phyloP scores from a whole-genome alignment of 2,797 vertebrate genomes.

The Propithecus perrieri region DNA sequence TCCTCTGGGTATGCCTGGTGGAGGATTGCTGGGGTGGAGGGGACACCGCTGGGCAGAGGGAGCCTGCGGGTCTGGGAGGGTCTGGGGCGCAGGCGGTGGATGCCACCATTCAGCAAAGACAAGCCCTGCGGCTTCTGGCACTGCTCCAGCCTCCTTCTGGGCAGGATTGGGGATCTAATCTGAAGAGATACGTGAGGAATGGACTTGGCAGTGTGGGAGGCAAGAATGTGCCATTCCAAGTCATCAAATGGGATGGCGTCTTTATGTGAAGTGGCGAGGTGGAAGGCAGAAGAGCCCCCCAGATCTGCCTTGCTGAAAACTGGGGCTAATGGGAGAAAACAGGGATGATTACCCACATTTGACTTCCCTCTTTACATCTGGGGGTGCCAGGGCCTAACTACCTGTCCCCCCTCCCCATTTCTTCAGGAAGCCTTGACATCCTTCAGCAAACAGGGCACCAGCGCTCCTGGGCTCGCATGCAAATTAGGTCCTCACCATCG shows the following conservation, averaged over 20 bases:
- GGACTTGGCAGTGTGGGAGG: not conserved
- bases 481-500: not conserved
- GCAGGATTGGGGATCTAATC: not conserved
- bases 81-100: not conserved
- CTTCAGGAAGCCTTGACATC: not conserved
- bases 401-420: no score
- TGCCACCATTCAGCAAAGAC: not conserved
- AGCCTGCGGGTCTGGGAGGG: no score
- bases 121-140: not conserved
- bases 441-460: not conserved
- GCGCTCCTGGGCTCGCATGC: not conserved
- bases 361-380: not conserved
- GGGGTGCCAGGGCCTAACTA: not conserved
- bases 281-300: not conserved
- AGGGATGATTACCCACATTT: not conserved
- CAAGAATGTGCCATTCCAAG: not conserved
- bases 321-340: not conserved
- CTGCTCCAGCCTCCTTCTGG: not conserved
- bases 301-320: not conserved
- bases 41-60: not conserved
- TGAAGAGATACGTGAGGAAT: not conserved
- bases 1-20: not conserved
- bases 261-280: not conserved
- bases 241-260: not conserved
- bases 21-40: not conserved